phyloP scores from a whole-genome alignment of 2,797 vertebrate genomes.

The Acipenser transmontanus region DNA sequence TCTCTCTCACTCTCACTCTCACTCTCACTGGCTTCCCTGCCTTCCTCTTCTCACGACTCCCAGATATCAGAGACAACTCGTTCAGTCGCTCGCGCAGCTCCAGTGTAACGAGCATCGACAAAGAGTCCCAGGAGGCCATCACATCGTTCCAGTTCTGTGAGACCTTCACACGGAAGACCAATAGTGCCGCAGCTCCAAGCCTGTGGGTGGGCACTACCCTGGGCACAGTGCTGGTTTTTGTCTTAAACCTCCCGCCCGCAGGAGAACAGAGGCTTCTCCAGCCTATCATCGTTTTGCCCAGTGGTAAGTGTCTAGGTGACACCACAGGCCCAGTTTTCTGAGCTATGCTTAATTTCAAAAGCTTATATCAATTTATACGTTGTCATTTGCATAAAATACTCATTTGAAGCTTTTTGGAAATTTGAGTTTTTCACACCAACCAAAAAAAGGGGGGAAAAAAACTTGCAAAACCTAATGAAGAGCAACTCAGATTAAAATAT shows the following conservation, averaged over 20 bases:
- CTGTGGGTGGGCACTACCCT: slow-evolving; percentile 89
- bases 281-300: slow-evolving; percentile 87
- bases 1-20: slow-evolving; percentile 29
- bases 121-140: slow-evolving; percentile 87
- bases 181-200: slow-evolving; percentile 72
- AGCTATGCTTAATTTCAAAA: too few relatives aligned
- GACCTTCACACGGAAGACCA: slow-evolving; percentile 82
- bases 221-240: slow-evolving; percentile 82
- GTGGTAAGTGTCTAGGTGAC: slow-evolving; percentile 63
- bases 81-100: slow-evolving; percentile 97
- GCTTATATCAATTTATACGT: too few relatives aligned
- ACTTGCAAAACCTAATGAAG: too few relatives aligned
- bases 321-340: too few relatives aligned
- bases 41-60: slow-evolving; percentile 43
- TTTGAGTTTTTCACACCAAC: too few relatives aligned
- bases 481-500: too few relatives aligned
- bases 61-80: slow-evolving; percentile 95
- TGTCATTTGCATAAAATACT: too few relatives aligned
- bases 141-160: slow-evolving; percentile 89
- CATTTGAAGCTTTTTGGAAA: too few relatives aligned
- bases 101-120: slow-evolving; percentile 97
- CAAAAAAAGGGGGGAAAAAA: too few relatives aligned
- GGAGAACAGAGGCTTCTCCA: slow-evolving; percentile 93
- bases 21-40: too few relatives aligned
- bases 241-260: slow-evolving; percentile 80